A percentile compares a stretch with the other conserved stretches of the same genome.
phyloP scores from a whole-genome alignment of 2,113 vertebrate genomes.

The Orientallactaga bullata region DNA sequence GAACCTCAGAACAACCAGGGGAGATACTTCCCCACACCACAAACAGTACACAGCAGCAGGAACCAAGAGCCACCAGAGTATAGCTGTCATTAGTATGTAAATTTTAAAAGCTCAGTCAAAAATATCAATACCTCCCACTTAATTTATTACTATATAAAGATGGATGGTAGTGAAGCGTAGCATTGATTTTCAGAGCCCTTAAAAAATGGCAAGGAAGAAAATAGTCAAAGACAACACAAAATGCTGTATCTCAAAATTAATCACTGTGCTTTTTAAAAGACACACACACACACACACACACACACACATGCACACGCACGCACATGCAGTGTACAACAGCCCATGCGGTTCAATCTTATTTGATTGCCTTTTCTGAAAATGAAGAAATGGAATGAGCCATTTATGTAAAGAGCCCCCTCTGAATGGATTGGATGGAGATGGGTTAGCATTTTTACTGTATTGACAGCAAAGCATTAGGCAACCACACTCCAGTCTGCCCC shows the following conservation, averaged over 20 bases:
- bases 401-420: slow-evolving; percentile 84
- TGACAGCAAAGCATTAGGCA: slow-evolving; percentile 89
- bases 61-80: slow-evolving; percentile 88
- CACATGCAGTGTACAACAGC: slow-evolving; percentile 59
- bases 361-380: slow-evolving; percentile 84
- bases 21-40: not conserved
- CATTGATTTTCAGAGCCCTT: slow-evolving; percentile 95
- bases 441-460: slow-evolving; percentile 90
- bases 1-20: not conserved
- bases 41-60: slow-evolving; percentile 78
- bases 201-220: slow-evolving; percentile 89
- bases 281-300: not conserved
- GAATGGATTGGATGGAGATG: slow-evolving; percentile 89
- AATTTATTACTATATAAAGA: slow-evolving; percentile 99
- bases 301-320: not conserved
- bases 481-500: slow-evolving; percentile 81
- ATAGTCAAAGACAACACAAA: slow-evolving; percentile 91
- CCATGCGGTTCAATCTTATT: slow-evolving; percentile 80
- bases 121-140: slow-evolving; percentile 95
- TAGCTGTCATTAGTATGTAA: slow-evolving; percentile 95
- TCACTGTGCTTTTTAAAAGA: slow-evolving; percentile 77
- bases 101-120: slow-evolving; percentile 93
- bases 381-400: slow-evolving; percentile 81
- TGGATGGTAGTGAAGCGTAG: slow-evolving; percentile 91
- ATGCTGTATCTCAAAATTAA: slow-evolving; percentile 90